Conservation (phyloP, 2,113 vertebrate genomes). For the Cacatua alba region DNA sequence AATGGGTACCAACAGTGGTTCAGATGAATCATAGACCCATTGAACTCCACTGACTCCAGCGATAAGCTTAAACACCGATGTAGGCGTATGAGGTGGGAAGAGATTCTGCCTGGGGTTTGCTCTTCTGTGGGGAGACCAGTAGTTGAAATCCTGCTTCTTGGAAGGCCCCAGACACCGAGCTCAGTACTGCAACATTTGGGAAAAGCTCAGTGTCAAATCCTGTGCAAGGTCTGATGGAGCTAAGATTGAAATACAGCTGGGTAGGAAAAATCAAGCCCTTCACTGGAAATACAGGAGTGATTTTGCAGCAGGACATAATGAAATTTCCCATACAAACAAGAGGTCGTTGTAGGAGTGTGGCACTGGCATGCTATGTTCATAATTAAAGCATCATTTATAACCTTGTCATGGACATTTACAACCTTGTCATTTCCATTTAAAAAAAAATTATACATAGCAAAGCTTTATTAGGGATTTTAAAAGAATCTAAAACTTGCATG, state of each 20-base stretch:
- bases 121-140: background rate
- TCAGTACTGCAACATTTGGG: background rate
- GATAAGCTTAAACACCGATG: background rate
- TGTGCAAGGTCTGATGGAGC: background rate
- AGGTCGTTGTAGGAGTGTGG: background rate
- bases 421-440: background rate
- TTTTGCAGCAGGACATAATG: background rate
- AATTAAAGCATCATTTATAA: constrained; percentile 1
- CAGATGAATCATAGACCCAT: background rate
- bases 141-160: background rate
- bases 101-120: background rate
- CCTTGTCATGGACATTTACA: background rate
- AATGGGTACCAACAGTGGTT: background rate
- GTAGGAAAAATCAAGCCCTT: background rate
- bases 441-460: background rate
- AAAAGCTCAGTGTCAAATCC: background rate
- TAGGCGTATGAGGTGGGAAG: background rate
- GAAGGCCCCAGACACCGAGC: background rate
- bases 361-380: background rate
- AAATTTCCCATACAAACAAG: background rate
- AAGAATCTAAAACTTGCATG: background rate
- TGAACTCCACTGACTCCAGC: background rate
- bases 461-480: background rate
- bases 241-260: background rate
- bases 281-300: background rate